Evolutionary conservation across 2,888 invertebrate species (phyloP).

Genomic region (Pedicia rivosa): DNA sequence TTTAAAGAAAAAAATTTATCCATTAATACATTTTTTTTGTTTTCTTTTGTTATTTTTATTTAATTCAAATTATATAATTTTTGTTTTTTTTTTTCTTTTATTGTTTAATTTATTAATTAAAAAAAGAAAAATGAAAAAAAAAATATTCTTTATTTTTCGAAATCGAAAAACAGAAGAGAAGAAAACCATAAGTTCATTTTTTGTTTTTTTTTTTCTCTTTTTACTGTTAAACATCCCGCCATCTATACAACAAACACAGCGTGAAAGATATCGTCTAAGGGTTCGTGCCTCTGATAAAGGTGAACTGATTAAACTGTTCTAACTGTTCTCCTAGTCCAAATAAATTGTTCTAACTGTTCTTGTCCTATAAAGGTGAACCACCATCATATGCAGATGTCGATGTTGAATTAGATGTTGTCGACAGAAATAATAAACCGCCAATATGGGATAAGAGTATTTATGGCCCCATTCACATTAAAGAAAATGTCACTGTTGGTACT

Average conservation of each 20-base stretch:
- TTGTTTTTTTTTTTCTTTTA: constrained; percentile 36
- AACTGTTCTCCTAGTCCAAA: too few species aligned
- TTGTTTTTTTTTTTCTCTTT: constrained; percentile 10
- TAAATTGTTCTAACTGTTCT: too few species aligned
- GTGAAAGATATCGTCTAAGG: constrained; percentile 90
- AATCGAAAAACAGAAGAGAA: neutral
- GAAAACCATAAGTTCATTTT: constrained; percentile 1
- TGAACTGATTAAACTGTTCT: too few species aligned
- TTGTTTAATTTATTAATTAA: constrained; percentile 18
- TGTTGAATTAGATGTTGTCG: constrained; percentile 96
- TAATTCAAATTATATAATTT: too few species aligned
- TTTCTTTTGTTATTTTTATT: too few species aligned
- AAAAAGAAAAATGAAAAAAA: constrained; percentile 8
- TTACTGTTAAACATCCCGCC: constrained; percentile 4
- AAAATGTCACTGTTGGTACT: constrained; percentile 98
- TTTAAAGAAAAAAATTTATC: too few species aligned
- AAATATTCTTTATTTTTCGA: constrained; percentile 1
- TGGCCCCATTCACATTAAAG: constrained; percentile 95
- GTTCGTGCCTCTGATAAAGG: constrained; percentile 95
- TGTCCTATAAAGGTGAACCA: too few species aligned
- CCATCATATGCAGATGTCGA: constrained; percentile 90
- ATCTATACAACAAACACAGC: constrained; percentile 34
- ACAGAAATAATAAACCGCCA: constrained; percentile 96
- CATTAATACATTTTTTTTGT: too few species aligned
- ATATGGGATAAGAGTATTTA: constrained; percentile 90